A percentile compares a stretch with the other conserved stretches of the same genome.
phyloP scores from a whole-genome alignment of 2,888 invertebrate species.

The Napeogenes inachia region DNA sequence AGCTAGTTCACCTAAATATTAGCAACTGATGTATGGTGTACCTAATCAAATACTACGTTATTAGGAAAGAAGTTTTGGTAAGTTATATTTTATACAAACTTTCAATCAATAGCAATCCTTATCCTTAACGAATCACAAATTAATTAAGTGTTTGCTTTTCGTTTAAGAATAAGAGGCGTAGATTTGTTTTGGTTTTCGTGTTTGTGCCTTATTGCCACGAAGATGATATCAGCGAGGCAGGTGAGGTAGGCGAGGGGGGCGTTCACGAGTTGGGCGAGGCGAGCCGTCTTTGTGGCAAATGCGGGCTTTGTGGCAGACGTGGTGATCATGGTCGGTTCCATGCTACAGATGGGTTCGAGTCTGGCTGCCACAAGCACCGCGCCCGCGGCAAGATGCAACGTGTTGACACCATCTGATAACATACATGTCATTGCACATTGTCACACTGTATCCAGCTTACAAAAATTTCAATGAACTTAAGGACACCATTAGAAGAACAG shows the following conservation, averaged over 20 bases:
- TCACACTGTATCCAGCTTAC: no score
- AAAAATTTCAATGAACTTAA: no score
- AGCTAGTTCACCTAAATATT: no score
- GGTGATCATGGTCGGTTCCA: conserved; percentile 1
- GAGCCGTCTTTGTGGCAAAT: conserved; percentile 21
- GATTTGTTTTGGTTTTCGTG: neutral
- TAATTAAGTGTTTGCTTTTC: conserved; percentile 4
- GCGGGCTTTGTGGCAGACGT: conserved; percentile 33
- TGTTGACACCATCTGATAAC: conserved; percentile 29
- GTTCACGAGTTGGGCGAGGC: conserved; percentile 36
- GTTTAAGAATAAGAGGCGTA: conserved; percentile 2
- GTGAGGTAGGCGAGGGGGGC: conserved; percentile 36
- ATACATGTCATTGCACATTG: no score
- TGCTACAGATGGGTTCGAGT: no score
- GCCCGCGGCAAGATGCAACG: conserved; percentile 48
- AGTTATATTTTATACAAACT: no score
- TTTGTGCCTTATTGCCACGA: conserved; percentile 27
- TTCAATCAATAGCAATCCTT: no score
- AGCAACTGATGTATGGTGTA: no score
- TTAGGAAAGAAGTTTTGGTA: no score
- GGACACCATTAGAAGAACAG: no score
- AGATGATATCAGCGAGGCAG: conserved; percentile 40
- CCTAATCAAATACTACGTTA: no score
- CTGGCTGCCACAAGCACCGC: conserved; percentile 38
- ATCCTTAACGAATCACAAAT: no score